These are phyloP conservation scores for Parambassis ranga DNA, from an alignment of 2,797 vertebrate genomes.

Conservation along the genomic window DNA sequence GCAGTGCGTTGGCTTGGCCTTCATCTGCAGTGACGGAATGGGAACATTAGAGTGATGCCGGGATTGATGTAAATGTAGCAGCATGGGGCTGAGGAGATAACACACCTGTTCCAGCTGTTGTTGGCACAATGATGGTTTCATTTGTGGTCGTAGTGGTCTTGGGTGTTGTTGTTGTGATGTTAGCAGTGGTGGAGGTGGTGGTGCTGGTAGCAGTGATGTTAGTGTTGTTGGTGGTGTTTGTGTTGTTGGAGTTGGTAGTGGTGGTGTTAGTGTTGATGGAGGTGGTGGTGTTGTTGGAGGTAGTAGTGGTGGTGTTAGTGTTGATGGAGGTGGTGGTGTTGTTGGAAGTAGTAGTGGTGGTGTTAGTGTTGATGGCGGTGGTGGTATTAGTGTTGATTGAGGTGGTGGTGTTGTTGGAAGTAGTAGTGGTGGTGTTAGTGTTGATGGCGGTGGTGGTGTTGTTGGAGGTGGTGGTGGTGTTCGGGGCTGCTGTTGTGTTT, in stretches of 20 bases:
- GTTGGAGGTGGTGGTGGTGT: not conserved
- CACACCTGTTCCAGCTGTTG: conserved; percentile 20
- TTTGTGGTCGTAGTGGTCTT: not conserved
- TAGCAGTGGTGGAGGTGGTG: not conserved
- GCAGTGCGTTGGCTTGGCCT: conserved; percentile 44
- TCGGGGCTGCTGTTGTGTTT: not conserved
- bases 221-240: not conserved
- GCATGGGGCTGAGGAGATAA: not conserved
- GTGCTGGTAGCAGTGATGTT: not conserved
- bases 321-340: too few species aligned
- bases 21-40: conserved; percentile 11
- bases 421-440: not conserved
- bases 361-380: too few species aligned
- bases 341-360: not conserved
- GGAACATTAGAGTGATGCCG: not conserved
- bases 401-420: not conserved
- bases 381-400: not conserved
- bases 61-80: not conserved
- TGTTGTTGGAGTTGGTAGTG: not conserved
- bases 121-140: not conserved
- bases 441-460: not conserved
- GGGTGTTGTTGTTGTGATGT: not conserved
- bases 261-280: not conserved
- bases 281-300: too few species aligned
- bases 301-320: too few species aligned